Percentiles rank a stretch among this genome's conserved stretches.
Evolutionary conservation across 2,113 vertebrate species (phyloP).

Genomic region (Neogale vison): DNA sequence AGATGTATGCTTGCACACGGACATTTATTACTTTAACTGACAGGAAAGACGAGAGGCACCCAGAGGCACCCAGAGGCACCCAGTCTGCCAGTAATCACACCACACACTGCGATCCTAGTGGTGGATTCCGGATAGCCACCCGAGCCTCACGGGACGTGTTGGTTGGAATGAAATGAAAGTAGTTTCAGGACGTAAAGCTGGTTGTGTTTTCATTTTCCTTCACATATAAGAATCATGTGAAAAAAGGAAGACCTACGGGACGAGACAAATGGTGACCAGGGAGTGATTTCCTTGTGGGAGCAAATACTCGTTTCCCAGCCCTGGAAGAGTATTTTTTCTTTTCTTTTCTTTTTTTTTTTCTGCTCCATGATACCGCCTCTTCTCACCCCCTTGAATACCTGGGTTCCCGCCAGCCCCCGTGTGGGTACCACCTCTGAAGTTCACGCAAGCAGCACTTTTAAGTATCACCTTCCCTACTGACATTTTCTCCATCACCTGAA

Average conservation of each 20-base stretch:
- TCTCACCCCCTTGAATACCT: rapidly evolving
- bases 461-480: neutral
- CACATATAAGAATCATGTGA: neutral
- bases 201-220: neutral
- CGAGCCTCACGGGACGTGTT: neutral
- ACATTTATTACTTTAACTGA: neutral
- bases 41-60: neutral
- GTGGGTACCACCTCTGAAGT: neutral
- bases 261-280: neutral
- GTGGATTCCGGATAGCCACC: rapidly evolving
- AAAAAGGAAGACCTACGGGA: neutral
- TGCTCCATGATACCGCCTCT: neutral
- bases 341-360: neutral
- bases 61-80: neutral
- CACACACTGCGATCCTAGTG: rapidly evolving
- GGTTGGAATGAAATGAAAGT: no score
- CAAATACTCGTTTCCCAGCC: no score
- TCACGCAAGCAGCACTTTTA: neutral
- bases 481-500: neutral
- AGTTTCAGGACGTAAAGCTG: rapidly evolving
- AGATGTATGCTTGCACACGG: rapidly evolving
- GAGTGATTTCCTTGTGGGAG: neutral
- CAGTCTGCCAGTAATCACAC: neutral
- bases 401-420: neutral
- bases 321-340: neutral